phyloP scores from a whole-genome alignment of 2,797 vertebrate species.

The Sebastes itinus region DNA sequence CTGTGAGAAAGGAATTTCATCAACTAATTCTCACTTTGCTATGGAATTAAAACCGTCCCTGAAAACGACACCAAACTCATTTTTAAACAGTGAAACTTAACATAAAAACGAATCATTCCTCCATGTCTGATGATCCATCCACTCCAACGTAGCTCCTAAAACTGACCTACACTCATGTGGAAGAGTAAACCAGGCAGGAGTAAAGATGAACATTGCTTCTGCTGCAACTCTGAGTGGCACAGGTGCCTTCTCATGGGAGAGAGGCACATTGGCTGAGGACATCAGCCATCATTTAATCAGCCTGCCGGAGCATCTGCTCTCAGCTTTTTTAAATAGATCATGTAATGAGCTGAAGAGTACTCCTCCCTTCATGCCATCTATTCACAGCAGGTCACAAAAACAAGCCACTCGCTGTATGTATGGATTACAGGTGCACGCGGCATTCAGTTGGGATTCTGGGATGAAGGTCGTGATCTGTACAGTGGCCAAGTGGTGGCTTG shows the following conservation, averaged over 20 bases:
- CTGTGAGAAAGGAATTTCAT: not conserved
- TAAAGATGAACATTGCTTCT: conserved; percentile 14
- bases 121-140: not conserved
- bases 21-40: not conserved
- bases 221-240: conserved; percentile 34
- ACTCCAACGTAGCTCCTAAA: conserved; percentile 4
- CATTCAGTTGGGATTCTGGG: conserved; percentile 46
- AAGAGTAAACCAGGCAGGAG: not conserved
- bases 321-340: conserved; percentile 66
- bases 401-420: conserved; percentile 29
- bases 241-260: conserved; percentile 46
- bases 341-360: conserved; percentile 60
- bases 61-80: not conserved
- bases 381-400: conserved; percentile 51
- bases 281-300: conserved; percentile 72
- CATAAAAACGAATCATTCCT: not conserved
- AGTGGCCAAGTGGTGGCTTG: conserved; percentile 10
- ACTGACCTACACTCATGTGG: not conserved
- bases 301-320: conserved; percentile 61
- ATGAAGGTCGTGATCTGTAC: conserved; percentile 49
- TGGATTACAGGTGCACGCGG: conserved; percentile 56
- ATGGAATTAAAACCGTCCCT: not conserved
- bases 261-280: conserved; percentile 31
- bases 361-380: conserved; percentile 39
- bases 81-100: not conserved